Evolutionary conservation across 2,888 invertebrate species (phyloP).

Genomic region (Sylvicola cinctus): DNA sequence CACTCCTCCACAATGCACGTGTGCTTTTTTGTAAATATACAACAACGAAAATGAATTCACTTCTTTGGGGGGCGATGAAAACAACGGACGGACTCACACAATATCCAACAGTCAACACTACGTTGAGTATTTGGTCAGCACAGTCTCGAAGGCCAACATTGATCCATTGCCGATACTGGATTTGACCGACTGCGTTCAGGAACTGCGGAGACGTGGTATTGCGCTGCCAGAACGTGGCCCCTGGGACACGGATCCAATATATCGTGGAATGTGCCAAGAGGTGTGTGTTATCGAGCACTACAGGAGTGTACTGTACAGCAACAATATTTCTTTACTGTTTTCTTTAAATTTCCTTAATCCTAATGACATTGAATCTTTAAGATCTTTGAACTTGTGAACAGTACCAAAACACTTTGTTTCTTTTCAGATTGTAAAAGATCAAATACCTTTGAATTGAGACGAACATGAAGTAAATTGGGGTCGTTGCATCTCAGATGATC

Average conservation of each 20-base stretch:
- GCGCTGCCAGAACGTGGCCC: slow-evolving; percentile 63
- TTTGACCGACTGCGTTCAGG: slow-evolving; percentile 68
- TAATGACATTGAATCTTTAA: too few relatives aligned
- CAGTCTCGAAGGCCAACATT: slow-evolving; percentile 61
- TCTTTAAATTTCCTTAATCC: too few relatives aligned
- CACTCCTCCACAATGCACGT: too few relatives aligned
- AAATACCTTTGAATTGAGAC: slow-evolving; percentile 8
- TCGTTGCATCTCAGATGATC: too few relatives aligned
- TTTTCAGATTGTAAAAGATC: slow-evolving; percentile 33
- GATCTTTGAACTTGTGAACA: too few relatives aligned
- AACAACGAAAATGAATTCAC: too few relatives aligned
- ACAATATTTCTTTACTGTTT: too few relatives aligned
- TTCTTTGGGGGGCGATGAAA: too few relatives aligned
- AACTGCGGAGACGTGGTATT: slow-evolving; percentile 67
- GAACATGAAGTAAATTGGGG: not conserved
- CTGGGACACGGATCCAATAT: slow-evolving; percentile 66
- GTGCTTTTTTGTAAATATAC: too few relatives aligned
- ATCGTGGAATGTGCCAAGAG: slow-evolving; percentile 68
- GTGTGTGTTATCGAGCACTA: slow-evolving; percentile 22
- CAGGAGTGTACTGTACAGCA: too few relatives aligned
- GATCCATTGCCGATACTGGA: slow-evolving; percentile 83
- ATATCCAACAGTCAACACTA: slow-evolving; percentile 82
- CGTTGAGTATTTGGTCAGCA: slow-evolving; percentile 82
- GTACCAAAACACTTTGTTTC: slow-evolving; percentile 8
- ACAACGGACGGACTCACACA: too few relatives aligned